Evolutionary conservation across 2,797 vertebrate species (phyloP).

Genomic region (Paratrypauchen microcephalus): DNA sequence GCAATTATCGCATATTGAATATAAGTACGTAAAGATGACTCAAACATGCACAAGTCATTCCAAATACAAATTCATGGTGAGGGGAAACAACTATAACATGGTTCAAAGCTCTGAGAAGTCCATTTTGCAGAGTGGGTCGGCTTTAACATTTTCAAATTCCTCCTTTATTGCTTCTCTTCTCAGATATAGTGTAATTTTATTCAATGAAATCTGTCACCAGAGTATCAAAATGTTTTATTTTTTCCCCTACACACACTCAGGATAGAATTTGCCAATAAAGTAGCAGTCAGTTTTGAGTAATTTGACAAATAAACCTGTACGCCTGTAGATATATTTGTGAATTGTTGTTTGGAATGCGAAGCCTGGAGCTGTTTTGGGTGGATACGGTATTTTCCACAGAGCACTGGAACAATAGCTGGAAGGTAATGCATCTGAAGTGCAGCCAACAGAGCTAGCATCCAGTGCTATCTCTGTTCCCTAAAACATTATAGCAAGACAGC

Average conservation of each 20-base stretch:
- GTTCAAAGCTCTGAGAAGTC: too few species aligned
- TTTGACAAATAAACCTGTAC: neutral
- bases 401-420: slow-evolving; percentile 35
- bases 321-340: neutral
- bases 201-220: neutral
- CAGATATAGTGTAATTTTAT: too few species aligned
- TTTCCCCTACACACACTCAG: neutral
- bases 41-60: too few species aligned
- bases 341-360: neutral
- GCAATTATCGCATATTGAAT: too few species aligned
- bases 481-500: slow-evolving; percentile 49
- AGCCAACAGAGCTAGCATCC: slow-evolving; percentile 66
- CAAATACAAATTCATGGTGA: too few species aligned
- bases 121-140: too few species aligned
- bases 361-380: slow-evolving; percentile 14
- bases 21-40: too few species aligned
- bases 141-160: too few species aligned
- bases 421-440: slow-evolving; percentile 57
- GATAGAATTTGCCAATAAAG: neutral
- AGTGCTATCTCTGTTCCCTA: slow-evolving; percentile 49
- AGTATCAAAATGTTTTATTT: neutral
- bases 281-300: neutral
- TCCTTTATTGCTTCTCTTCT: too few species aligned
- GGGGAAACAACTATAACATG: too few species aligned
- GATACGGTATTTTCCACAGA: slow-evolving; percentile 20